These are phyloP conservation scores for Rhinopomastus cyanomelas DNA, from an alignment of 2,113 vertebrate genomes.

Conservation along the genomic window DNA sequence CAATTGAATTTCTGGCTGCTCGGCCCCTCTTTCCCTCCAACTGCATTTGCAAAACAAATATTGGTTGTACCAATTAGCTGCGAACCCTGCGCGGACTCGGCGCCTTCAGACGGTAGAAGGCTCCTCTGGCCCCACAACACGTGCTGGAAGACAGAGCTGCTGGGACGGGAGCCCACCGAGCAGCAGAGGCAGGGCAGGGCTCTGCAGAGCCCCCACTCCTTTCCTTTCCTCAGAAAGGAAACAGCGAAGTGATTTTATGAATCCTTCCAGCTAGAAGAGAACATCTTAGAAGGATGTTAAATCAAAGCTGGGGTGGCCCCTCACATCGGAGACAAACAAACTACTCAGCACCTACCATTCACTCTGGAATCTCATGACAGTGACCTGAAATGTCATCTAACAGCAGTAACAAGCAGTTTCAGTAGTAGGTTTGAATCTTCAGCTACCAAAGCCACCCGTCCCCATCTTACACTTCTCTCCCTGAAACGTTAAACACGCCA, in stretches of 20 bases:
- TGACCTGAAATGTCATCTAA: not conserved
- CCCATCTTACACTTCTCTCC: not conserved
- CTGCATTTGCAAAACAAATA: slow-evolving; percentile 69
- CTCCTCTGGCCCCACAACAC: not conserved
- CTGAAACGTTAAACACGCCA: not conserved
- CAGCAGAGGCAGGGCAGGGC: not conserved
- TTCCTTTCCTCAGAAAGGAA: no score
- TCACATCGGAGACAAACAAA: not conserved
- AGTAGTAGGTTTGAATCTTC: not conserved
- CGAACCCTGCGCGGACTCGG: not conserved
- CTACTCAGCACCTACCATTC: not conserved
- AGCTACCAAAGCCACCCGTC: not conserved
- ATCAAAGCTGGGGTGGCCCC: not conserved
- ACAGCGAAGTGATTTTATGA: not conserved
- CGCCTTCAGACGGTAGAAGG: not conserved
- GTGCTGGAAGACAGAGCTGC: not conserved
- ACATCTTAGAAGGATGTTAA: not conserved
- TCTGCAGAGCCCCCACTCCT: not conserved
- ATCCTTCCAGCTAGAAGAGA: not conserved
- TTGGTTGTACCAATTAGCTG: slow-evolving; percentile 65
- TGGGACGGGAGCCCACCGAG: not conserved
- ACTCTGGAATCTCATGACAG: not conserved
- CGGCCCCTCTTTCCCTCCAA: slow-evolving; percentile 43
- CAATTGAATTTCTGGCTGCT: slow-evolving; percentile 65
- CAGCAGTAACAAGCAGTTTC: not conserved